Conservation (phyloP, 1,140 invertebrate species). For the Papilio aristodemus region DNA sequence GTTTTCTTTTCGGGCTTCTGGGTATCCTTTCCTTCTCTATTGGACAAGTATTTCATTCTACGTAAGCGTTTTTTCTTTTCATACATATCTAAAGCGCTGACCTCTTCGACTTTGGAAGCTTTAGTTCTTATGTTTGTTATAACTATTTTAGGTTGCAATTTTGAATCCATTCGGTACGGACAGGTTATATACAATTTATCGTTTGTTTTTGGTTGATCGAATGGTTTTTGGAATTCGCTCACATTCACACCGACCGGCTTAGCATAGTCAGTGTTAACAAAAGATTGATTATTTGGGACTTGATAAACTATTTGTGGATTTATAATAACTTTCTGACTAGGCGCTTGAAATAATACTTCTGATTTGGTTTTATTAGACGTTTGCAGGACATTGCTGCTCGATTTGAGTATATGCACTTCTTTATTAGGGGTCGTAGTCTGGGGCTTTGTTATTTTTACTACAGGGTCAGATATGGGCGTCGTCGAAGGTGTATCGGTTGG, state of each 20-base stretch:
- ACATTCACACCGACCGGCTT: slow-evolving; percentile 49
- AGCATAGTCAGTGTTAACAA: slow-evolving; percentile 49
- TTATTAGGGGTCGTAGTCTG: slow-evolving; percentile 46
- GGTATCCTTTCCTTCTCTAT: slow-evolving; percentile 53
- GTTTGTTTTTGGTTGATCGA: slow-evolving; percentile 52
- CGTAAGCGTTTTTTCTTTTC: slow-evolving; percentile 65
- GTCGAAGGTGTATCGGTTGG: slow-evolving; percentile 32
- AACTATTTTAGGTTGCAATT: slow-evolving; percentile 66
- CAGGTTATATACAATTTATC: slow-evolving; percentile 65
- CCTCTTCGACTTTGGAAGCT: slow-evolving; percentile 55
- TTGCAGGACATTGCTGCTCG: slow-evolving; percentile 60
- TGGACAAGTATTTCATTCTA: slow-evolving; percentile 61
- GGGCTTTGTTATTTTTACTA: slow-evolving; percentile 34
- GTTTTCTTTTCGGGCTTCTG: slow-evolving; percentile 56
- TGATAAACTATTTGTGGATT: slow-evolving; percentile 73
- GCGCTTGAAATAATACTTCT: slow-evolving; percentile 57
- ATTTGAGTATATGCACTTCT: slow-evolving; percentile 61
- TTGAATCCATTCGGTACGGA: slow-evolving; percentile 67
- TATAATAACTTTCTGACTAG: slow-evolving; percentile 61
- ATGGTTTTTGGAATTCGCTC: slow-evolving; percentile 49
- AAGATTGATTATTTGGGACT: slow-evolving; percentile 59
- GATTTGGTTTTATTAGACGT: slow-evolving; percentile 58
- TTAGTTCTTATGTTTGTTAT: slow-evolving; percentile 64
- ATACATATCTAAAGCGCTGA: slow-evolving; percentile 72
- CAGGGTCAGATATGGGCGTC: slow-evolving; percentile 32